Evolutionary conservation across 2,797 vertebrate genomes (phyloP).

Genomic region (Halcyon badia): DNA sequence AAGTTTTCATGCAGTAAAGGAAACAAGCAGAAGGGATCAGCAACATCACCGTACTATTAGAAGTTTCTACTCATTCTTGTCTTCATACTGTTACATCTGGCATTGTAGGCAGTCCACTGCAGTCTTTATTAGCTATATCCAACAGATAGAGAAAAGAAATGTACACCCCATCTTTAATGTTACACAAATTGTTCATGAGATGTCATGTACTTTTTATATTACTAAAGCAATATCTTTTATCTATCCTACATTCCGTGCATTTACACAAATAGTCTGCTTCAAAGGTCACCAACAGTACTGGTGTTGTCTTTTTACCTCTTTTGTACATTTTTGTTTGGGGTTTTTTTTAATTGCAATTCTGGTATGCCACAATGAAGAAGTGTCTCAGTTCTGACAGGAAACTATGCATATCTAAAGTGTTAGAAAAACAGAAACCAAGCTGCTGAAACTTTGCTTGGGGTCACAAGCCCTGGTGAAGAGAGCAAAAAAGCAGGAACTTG

Average conservation of each 20-base stretch:
- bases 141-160: neutral
- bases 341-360: neutral
- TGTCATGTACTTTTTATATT: neutral
- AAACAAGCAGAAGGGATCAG: neutral
- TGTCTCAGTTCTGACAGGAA: neutral
- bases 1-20: fast-evolving
- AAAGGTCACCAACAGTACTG: neutral
- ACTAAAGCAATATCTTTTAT: neutral
- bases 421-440: neutral
- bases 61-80: neutral
- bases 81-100: neutral
- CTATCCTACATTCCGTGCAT: neutral
- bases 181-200: neutral
- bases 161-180: neutral
- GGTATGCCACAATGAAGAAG: neutral
- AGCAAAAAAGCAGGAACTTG: neutral
- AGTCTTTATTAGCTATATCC: neutral
- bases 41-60: neutral
- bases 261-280: neutral
- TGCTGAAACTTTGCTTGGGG: neutral
- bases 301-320: neutral
- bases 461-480: neutral
- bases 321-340: neutral
- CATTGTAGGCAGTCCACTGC: neutral
- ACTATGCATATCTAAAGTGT: neutral